Evolutionary conservation across 2,113 vertebrate genomes (phyloP), one percentile per base, ranked within the genome.

Genomic region (Pungitius pungitius): DNA sequence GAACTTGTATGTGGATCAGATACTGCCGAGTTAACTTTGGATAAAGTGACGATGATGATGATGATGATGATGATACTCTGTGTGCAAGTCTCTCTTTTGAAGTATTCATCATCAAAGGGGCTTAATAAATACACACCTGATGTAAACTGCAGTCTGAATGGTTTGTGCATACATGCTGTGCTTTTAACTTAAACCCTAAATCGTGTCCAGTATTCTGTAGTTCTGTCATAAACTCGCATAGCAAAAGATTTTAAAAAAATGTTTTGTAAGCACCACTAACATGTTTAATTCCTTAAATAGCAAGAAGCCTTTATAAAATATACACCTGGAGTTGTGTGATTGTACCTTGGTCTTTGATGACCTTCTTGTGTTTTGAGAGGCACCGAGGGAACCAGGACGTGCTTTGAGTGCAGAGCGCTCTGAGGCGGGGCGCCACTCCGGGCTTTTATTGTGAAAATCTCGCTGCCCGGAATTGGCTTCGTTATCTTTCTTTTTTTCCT

Each of bases 41-140:
- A 82, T 83, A 66, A 84, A 79, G 81, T 84, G 85, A 85, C 66
- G 78, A 27, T 63, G 66, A 58, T 80, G n/a, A 49, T 45, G 43
- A 45, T 45, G 12, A 42, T 39, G 17, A n/a, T n/a, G n/a, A 35
- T 35, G 33, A 35, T 35, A 35, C 7, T 63, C 72, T 47, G 57
- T 75, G 37, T 51, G 11, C 3, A n/a, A 3, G 8, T 13, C 17
- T 76, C 35, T 17, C 64, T 49, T 43, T 56, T 43, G 14, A 72
- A 69, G 65, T 22, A 22, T 58, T 10, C 2, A 18, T 26, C 2
- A 57, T 51, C 12, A 11, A 15, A 1, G 67, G 64, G 81, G 62
- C 15, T 15, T 0, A 87, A 77, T 87, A 87, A 88, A 90, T 60
- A 24, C 22, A 26, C 37, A 56, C 52, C 12, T 24, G 26, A 80